Evolutionary conservation across 2,797 vertebrate species (phyloP).

Genomic region (Rhadinocentrus ornatus): DNA sequence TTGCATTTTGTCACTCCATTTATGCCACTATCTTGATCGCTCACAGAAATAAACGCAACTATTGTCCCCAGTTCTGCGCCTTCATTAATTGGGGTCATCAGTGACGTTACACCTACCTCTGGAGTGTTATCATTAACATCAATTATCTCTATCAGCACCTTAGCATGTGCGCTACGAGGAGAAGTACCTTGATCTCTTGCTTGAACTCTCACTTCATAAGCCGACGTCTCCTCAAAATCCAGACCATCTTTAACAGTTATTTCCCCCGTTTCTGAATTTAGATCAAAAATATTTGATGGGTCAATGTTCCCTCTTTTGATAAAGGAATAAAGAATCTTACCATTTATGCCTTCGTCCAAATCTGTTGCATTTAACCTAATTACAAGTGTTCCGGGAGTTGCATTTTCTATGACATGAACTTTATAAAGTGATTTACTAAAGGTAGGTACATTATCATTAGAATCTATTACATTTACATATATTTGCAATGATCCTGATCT

Average conservation of each 20-base stretch:
- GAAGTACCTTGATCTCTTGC: slow-evolving; percentile 59
- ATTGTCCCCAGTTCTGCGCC: slow-evolving; percentile 73
- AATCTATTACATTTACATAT: slow-evolving; percentile 78
- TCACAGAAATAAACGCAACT: slow-evolving; percentile 74
- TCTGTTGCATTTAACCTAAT: slow-evolving; percentile 74
- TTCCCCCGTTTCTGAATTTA: slow-evolving; percentile 78
- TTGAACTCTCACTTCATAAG: slow-evolving; percentile 83
- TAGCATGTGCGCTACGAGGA: slow-evolving; percentile 68
- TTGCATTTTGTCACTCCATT: slow-evolving; percentile 70
- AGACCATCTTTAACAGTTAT: slow-evolving; percentile 77
- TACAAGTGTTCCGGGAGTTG: slow-evolving; percentile 22
- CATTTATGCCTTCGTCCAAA: slow-evolving; percentile 72
- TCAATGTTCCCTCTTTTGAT: slow-evolving; percentile 56
- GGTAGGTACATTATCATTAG: slow-evolving; percentile 82
- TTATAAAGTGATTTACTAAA: slow-evolving; percentile 80
- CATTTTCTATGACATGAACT: slow-evolving; percentile 79
- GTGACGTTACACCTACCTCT: slow-evolving; percentile 74
- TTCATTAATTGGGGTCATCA: slow-evolving; percentile 69
- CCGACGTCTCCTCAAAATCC: slow-evolving; percentile 81
- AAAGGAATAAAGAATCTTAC: slow-evolving; percentile 68
- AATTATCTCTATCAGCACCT: slow-evolving; percentile 76
- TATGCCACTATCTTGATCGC: slow-evolving; percentile 73
- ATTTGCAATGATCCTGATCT: slow-evolving; percentile 75
- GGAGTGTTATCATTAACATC: slow-evolving; percentile 67
- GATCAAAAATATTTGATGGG: slow-evolving; percentile 47